Conservation (phyloP, 2,797 vertebrate species). For the Percopsis omiscomaycus region DNA sequence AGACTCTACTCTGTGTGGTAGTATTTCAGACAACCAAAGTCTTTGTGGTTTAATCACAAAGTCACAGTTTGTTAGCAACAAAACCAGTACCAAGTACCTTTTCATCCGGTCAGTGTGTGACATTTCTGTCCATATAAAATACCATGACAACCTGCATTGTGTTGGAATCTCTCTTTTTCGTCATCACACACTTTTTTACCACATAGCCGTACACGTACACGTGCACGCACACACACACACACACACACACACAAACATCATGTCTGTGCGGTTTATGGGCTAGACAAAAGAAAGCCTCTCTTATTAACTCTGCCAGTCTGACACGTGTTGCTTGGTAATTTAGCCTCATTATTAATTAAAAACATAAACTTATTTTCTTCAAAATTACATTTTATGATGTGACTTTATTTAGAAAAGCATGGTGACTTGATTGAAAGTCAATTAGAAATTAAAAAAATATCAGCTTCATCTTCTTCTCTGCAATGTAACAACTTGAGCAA, state of each 20-base stretch:
- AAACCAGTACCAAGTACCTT: conserved; percentile 28
- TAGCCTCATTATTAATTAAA: not conserved
- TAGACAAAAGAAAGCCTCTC: conserved; percentile 20
- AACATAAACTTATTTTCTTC: too few species aligned
- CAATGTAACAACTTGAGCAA: too few species aligned
- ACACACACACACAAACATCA: not conserved
- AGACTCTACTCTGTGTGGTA: conserved; percentile 43
- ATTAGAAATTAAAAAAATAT: too few species aligned
- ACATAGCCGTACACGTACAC: conserved; percentile 27
- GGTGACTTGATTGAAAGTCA: too few species aligned
- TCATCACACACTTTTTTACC: conserved; percentile 44
- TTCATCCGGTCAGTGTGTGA: conserved; percentile 46
- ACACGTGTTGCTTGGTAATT: conserved; percentile 10
- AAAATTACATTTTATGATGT: too few species aligned
- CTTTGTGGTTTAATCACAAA: conserved; percentile 55
- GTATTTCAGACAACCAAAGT: conserved; percentile 37
- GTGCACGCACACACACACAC: not conserved
- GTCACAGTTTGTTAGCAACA: conserved; percentile 41
- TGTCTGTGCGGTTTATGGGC: too few species aligned
- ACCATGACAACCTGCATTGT: conserved; percentile 58
- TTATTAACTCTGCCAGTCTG: conserved; percentile 20
- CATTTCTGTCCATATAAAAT: conserved; percentile 55
- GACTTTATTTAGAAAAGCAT: too few species aligned
- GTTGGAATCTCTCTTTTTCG: conserved; percentile 25
- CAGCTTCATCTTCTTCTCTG: too few species aligned